A percentile compares a stretch with the other conserved stretches of the same genome.
phyloP scores from a whole-genome alignment of 2,797 vertebrate species.

The Microchirus variegatus region DNA sequence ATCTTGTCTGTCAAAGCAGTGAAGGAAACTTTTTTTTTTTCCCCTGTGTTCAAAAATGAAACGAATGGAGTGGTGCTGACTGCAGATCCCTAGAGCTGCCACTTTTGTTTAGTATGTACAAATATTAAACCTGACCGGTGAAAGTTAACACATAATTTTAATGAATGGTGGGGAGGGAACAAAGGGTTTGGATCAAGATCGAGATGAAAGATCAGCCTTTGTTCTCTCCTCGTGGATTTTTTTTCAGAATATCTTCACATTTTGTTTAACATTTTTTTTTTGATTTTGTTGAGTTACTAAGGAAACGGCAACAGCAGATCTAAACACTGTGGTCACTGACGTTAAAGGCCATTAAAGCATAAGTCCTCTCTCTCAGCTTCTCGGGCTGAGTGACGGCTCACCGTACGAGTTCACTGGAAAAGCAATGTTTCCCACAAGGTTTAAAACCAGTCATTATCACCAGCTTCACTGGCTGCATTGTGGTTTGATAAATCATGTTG shows the following conservation, averaged over 20 bases:
- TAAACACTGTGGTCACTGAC: constrained; percentile 1
- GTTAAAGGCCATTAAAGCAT: not conserved
- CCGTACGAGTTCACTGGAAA: not conserved
- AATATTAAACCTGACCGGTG: constrained; percentile 6
- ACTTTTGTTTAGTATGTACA: constrained; percentile 6
- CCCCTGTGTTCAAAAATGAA: constrained; percentile 17
- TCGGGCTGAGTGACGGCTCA: not conserved
- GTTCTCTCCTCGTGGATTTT: not conserved
- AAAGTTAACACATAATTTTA: constrained; percentile 19
- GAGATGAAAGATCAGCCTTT: not conserved
- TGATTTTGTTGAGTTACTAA: not conserved
- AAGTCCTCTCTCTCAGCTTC: not conserved
- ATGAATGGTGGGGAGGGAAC: constrained; percentile 9
- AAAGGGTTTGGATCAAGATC: not conserved
- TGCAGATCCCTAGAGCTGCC: constrained; percentile 20
- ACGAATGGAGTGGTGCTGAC: constrained; percentile 25
- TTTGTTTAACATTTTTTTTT: not conserved
- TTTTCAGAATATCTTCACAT: not conserved
- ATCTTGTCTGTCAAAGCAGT: constrained; percentile 29
- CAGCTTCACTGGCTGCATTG: not conserved
- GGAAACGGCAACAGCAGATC: not conserved
- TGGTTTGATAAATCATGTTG: constrained; percentile 18
- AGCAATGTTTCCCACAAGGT: constrained; percentile 5
- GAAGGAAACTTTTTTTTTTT: constrained; percentile 7
- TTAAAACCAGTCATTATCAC: not conserved